Percentiles rank a stretch among this genome's conserved stretches.
phyloP scores from a whole-genome alignment of 2,888 invertebrate species.

The Chrysodeixis includens region DNA sequence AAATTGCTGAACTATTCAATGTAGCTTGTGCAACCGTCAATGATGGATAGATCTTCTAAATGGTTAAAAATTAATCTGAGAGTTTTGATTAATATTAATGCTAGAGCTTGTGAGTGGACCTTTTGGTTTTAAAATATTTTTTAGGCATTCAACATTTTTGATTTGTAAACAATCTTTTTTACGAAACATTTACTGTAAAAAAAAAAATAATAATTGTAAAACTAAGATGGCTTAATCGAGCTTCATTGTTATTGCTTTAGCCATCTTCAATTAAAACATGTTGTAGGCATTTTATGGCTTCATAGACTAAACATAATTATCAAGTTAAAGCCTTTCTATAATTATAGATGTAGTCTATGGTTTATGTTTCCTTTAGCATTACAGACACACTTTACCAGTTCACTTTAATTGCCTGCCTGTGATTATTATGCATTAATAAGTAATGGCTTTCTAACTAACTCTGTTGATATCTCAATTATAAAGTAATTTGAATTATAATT shows the following conservation, averaged over 20 bases:
- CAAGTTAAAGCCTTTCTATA: slow-evolving; percentile 19
- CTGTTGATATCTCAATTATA: neutral
- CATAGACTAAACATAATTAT: slow-evolving; percentile 22
- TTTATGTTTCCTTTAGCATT: slow-evolving; percentile 31
- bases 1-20: slow-evolving; percentile 1
- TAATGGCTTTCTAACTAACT: neutral
- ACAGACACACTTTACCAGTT: slow-evolving; percentile 21
- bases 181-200: too few species aligned
- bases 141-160: neutral
- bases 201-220: too few species aligned
- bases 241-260: too few species aligned
- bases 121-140: neutral
- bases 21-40: neutral
- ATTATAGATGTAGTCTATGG: slow-evolving; percentile 21
- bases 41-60: neutral
- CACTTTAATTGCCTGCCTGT: slow-evolving; percentile 11
- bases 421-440: slow-evolving; percentile 7
- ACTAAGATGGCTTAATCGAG: too few species aligned
- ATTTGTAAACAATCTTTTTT: too few species aligned
- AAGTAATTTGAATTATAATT: neutral
- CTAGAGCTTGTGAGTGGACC: neutral
- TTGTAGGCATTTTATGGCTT: slow-evolving; percentile 8
- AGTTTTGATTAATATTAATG: neutral
- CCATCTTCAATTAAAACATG: slow-evolving; percentile 3
- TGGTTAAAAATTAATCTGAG: neutral